Conservation (phyloP, 2,888 invertebrate genomes). For the Noctua janthe region DNA sequence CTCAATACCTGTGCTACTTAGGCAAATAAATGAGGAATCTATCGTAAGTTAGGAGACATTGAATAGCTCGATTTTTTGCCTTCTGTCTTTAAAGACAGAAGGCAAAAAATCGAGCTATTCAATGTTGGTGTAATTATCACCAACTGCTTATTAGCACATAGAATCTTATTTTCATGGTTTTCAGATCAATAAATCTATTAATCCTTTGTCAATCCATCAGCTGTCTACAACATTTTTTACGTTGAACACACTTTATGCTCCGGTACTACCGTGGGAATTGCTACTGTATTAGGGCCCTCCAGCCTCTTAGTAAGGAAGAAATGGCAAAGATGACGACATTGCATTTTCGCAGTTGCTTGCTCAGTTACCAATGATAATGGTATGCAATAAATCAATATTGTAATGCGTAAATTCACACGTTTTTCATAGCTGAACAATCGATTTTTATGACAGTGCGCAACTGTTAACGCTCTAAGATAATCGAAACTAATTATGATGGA, state of each 20-base stretch:
- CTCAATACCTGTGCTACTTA: not conserved
- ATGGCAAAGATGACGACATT: conserved; percentile 72
- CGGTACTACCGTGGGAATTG: conserved; percentile 71
- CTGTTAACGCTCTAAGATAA: conserved; percentile 67
- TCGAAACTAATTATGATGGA: conserved; percentile 37
- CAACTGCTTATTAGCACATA: not conserved
- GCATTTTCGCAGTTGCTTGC: conserved; percentile 69
- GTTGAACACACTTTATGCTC: conserved; percentile 41
- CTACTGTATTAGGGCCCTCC: conserved; percentile 62
- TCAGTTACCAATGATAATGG: conserved; percentile 67
- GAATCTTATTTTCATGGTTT: not conserved
- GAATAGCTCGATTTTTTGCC: not conserved
- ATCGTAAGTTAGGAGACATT: too few relatives aligned
- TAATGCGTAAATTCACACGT: conserved; percentile 77
- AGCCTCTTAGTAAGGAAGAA: conserved; percentile 69
- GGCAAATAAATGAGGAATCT: not conserved
- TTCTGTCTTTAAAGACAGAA: too few relatives aligned
- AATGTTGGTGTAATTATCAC: not conserved
- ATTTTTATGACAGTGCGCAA: conserved; percentile 70
- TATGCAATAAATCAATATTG: conserved; percentile 73
- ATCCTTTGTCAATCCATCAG: conserved; percentile 39
- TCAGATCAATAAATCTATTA: conserved; percentile 12
- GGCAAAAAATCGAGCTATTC: too few relatives aligned
- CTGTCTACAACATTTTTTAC: conserved; percentile 52
- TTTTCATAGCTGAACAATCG: conserved; percentile 72